Conservation (phyloP, 2,797 vertebrate species). For the Botia almorhae region DNA sequence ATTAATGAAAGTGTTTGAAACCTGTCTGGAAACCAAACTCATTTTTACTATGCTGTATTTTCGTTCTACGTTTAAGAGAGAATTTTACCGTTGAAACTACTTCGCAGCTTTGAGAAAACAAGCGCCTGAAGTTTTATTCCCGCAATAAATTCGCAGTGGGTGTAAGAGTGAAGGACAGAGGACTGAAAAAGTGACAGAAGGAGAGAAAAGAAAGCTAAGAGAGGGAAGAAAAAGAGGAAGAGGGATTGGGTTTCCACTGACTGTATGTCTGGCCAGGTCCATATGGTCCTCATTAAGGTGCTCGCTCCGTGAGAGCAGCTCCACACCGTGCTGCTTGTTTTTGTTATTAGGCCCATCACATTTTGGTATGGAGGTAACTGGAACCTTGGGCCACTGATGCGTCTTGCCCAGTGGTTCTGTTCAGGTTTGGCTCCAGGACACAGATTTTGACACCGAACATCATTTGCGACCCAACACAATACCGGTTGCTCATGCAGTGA, state of each 20-base stretch:
- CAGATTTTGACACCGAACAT: background rate
- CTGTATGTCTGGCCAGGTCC: constrained; percentile 82
- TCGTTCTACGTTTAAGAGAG: background rate
- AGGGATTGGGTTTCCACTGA: constrained; percentile 82
- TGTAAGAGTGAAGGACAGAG: constrained; percentile 24
- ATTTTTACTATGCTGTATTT: no score
- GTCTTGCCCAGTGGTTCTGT: background rate
- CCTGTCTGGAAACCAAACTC: no score
- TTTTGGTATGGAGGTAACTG: constrained; percentile 74
- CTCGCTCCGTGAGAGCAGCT: constrained; percentile 81
- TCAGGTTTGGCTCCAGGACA: background rate
- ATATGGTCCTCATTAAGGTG: constrained; percentile 85
- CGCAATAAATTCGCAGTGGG: constrained; percentile 21
- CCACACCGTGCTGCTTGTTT: constrained; percentile 82
- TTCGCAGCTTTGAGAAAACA: constrained; percentile 7
- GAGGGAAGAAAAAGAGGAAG: constrained; percentile 61
- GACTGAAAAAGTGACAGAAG: constrained; percentile 59
- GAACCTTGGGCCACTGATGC: constrained; percentile 64
- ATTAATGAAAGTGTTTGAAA: background rate
- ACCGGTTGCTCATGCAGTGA: background rate
- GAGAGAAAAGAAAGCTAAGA: constrained; percentile 53
- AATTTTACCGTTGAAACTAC: background rate
- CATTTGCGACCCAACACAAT: background rate
- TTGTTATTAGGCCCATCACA: constrained; percentile 81
- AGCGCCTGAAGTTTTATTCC: constrained; percentile 12